Evolutionary conservation across 2,797 vertebrate species (phyloP), one percentile per base, ranked within the genome.

Genomic region (Phrynocephalus forsythii): DNA sequence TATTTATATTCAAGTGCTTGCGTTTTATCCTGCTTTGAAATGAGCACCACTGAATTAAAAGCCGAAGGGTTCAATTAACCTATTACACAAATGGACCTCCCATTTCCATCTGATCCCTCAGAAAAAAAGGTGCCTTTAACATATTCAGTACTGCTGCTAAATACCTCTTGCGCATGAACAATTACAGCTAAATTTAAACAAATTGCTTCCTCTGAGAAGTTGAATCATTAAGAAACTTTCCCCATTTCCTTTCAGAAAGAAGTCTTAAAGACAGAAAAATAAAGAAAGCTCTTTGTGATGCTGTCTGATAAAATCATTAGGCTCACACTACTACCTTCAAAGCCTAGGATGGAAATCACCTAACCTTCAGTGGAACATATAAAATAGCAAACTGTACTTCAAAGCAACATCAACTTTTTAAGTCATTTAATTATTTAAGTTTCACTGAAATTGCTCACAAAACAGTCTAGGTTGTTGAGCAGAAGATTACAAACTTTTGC

Each of bases 171-270:
- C 94, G 96, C 96, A 95, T 96, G 95, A 96, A 96, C 93, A 96
- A 96, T 97, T 97, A 97, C 90, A 95, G 90, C 91, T 97, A 95
- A 97, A 97, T 97, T 97, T 94, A 96, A 94, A 91, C 91, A 97
- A 97, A 97, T 95, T 97, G 95, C 94, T 97, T 97, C 96, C 97
- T 96, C 95, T 94, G 96, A 95, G 94, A 96, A 96, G 94, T 95
- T 94, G 95, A 94, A 95, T 96, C 95, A 97, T 96, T 97, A 96
- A 94, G 79, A 91, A 94, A 94, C 66, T 87, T 94, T 97, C 94
- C 96, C 91, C 89, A 94, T 94, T 94, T 95, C 73, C 90, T 60
- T 94, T 95, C 91, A 96, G 89, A 94, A 91, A 96, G 93, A 92
- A 91, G 96, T 93, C 93, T 96, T 92, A 96, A 96, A 95, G 96